phyloP scores from a whole-genome alignment of 2,113 vertebrate species.

The Pelusios castaneus region DNA sequence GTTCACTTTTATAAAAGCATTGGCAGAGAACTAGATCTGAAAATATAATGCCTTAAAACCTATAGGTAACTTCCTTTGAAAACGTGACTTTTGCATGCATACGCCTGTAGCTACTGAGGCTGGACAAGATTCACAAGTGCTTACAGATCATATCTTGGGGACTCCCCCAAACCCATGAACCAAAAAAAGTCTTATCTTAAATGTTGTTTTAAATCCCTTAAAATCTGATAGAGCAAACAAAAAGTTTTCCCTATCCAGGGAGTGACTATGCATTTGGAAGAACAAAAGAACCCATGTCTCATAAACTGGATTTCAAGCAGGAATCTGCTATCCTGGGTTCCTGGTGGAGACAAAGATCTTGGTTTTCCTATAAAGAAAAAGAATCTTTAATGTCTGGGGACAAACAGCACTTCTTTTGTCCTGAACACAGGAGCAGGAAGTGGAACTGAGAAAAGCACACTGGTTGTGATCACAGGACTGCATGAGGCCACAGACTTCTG shows the following conservation, averaged over 20 bases:
- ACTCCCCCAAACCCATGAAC: background rate
- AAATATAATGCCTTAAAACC: background rate
- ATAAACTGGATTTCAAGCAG: background rate
- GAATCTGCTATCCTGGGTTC: background rate
- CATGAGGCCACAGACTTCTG: conserved; percentile 19
- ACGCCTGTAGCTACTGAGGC: background rate
- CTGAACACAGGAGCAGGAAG: background rate
- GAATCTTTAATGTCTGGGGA: background rate
- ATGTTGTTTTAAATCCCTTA: background rate
- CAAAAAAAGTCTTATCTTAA: background rate
- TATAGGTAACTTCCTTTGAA: background rate
- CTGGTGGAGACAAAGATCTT: background rate
- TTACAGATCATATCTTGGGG: background rate
- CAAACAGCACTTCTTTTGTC: background rate
- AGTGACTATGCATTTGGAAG: background rate
- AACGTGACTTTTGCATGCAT: background rate
- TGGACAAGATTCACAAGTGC: background rate
- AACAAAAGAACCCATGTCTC: background rate
- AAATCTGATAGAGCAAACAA: background rate
- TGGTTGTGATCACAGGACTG: background rate
- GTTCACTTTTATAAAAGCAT: conserved; percentile 14
- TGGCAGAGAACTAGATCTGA: background rate
- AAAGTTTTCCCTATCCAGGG: background rate
- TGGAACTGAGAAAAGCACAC: background rate
- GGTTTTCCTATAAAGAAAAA: background rate